phyloP scores from a whole-genome alignment of 2,888 invertebrate genomes.

The Nemotelus pantherinus region DNA sequence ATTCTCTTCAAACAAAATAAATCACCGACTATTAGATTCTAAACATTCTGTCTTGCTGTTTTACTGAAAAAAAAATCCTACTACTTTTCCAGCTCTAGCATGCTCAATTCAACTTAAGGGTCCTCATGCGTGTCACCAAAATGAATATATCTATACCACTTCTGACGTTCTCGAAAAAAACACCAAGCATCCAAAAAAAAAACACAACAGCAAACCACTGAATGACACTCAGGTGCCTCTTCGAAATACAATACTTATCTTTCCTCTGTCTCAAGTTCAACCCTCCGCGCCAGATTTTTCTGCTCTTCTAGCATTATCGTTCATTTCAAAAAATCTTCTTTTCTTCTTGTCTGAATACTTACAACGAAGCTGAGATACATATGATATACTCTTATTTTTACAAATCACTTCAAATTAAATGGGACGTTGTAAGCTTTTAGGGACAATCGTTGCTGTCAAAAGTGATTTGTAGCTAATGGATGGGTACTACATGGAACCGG shows the following conservation, averaged over 20 bases:
- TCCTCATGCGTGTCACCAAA: no score
- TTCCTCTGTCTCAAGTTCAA: constrained; percentile 23
- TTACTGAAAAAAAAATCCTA: no score
- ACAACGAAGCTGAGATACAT: background rate
- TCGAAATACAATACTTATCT: background rate
- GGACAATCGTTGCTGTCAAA: constrained; percentile 47
- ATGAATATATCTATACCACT: no score
- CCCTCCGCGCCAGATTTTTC: background rate
- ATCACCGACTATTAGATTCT: no score
- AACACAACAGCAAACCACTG: background rate
- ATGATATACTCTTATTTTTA: constrained; percentile 44
- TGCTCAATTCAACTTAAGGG: no score
- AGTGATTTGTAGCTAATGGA: constrained; percentile 46
- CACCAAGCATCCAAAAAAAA: no score
- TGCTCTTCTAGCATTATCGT: background rate
- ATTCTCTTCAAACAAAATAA: no score
- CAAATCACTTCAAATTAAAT: constrained; percentile 47
- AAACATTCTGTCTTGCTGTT: no score
- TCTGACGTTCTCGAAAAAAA: no score
- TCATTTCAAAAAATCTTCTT: background rate
- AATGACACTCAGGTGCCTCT: constrained; percentile 31
- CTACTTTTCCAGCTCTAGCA: no score
- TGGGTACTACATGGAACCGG: constrained; percentile 26
- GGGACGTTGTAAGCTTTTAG: constrained; percentile 47
- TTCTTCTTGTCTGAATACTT: background rate